These are phyloP conservation scores for Myripristis jacobus DNA, from an alignment of 2,797 vertebrate species.

Conservation along the genomic window DNA sequence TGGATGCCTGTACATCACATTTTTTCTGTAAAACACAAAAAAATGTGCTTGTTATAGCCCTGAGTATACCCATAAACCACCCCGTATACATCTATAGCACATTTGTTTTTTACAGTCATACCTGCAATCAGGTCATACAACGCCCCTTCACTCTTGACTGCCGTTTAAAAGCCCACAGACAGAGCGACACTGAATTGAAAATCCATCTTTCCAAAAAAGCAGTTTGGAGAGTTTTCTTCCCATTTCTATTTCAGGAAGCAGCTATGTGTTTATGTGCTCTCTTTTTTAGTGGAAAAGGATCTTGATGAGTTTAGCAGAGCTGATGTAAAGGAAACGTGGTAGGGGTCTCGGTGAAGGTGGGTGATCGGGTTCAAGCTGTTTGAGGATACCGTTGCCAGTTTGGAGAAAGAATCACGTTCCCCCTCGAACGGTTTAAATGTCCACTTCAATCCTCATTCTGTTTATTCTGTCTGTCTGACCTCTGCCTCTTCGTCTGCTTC, in stretches of 20 bases:
- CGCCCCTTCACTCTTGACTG: slow-evolving; percentile 1
- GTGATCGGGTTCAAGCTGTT: background rate
- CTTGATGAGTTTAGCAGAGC: slow-evolving; percentile 71
- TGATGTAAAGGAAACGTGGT: slow-evolving; percentile 45
- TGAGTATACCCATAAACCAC: slow-evolving; percentile 21
- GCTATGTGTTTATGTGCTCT: slow-evolving; percentile 36
- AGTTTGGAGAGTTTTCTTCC: slow-evolving; percentile 31
- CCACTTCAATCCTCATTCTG: background rate
- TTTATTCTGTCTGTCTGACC: background rate
- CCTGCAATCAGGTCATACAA: slow-evolving; percentile 15
- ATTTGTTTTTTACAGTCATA: slow-evolving; percentile 43
- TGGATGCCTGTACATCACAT: slow-evolving; percentile 46
- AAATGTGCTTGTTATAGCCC: slow-evolving; percentile 16
- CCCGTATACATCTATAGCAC: background rate
- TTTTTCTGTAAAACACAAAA: slow-evolving; percentile 52
- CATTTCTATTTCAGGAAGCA: slow-evolving; percentile 67
- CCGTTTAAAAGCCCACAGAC: background rate
- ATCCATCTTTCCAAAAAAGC: slow-evolving; percentile 50
- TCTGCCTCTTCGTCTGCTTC: background rate
- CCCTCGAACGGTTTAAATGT: background rate
- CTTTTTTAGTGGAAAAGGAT: slow-evolving; percentile 43
- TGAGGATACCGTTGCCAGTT: slow-evolving; percentile 4
- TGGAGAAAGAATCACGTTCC: background rate
- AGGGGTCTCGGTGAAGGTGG: slow-evolving; percentile 3
- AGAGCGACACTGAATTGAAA: slow-evolving; percentile 59